Evolutionary conservation across 2,113 vertebrate species (phyloP).

Genomic region (Macaca mulatta): DNA sequence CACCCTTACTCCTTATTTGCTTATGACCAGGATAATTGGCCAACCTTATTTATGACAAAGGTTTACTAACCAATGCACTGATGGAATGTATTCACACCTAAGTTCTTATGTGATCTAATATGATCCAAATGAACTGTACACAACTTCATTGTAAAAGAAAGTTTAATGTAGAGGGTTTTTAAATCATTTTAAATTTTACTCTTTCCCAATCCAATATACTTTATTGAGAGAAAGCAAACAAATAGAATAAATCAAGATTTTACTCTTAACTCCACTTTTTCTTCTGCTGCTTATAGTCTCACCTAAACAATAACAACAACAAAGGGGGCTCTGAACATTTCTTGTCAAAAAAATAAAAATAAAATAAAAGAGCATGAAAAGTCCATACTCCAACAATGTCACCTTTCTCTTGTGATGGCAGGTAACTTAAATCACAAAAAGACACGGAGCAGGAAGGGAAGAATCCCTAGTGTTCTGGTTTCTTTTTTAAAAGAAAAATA

Average conservation of each 20-base stretch:
- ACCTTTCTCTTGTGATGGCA: slow-evolving; percentile 23
- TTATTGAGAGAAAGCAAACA: background rate
- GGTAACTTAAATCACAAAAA: slow-evolving; percentile 44
- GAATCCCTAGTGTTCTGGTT: slow-evolving; percentile 47
- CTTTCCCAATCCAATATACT: background rate
- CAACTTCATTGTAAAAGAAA: slow-evolving; percentile 7
- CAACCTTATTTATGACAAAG: background rate
- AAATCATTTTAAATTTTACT: background rate
- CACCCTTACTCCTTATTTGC: background rate
- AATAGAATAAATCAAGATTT: background rate
- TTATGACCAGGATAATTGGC: background rate
- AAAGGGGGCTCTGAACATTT: background rate
- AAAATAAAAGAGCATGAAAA: slow-evolving; percentile 19
- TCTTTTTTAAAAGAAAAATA: slow-evolving; percentile 43
- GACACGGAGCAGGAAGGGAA: background rate
- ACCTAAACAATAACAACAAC: background rate
- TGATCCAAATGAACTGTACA: background rate
- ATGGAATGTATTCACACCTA: background rate
- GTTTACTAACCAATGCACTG: background rate
- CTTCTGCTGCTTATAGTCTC: background rate
- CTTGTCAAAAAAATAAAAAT: background rate
- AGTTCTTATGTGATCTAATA: background rate
- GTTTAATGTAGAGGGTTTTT: background rate
- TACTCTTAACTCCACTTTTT: background rate
- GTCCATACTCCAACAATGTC: background rate